These are phyloP conservation scores for Aphaenogaster floridana DNA, from an alignment of 1,140 invertebrate genomes.

Conservation along the genomic window DNA sequence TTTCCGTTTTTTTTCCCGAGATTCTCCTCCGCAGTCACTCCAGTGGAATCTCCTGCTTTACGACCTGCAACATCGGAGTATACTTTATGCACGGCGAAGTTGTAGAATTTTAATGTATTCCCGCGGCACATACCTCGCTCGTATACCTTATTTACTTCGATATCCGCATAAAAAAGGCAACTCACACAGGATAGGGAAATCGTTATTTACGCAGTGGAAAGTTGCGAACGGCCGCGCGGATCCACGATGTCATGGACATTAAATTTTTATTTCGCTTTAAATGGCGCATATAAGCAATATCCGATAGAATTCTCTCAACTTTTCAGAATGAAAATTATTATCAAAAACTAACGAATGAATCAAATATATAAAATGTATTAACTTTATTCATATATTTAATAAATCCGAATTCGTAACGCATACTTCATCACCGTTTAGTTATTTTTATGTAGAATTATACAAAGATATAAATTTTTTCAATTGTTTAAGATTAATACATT, in stretches of 20 bases:
- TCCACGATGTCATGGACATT: background rate
- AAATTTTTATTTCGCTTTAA: slow-evolving; percentile 33
- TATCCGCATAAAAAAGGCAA: slow-evolving; percentile 37
- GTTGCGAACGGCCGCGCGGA: slow-evolving; percentile 35
- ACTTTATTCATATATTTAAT: background rate
- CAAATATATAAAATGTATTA: background rate
- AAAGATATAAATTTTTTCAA: slow-evolving; percentile 10
- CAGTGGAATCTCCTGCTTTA: slow-evolving; percentile 84
- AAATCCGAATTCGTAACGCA: background rate
- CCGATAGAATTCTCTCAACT: background rate
- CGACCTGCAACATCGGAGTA: slow-evolving; percentile 80
- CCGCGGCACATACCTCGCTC: slow-evolving; percentile 21
- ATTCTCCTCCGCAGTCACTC: slow-evolving; percentile 73
- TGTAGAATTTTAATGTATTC: slow-evolving; percentile 57
- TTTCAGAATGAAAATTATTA: background rate
- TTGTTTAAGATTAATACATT: background rate
- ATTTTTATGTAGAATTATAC: background rate
- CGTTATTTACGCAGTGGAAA: slow-evolving; percentile 47
- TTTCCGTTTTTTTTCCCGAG: slow-evolving; percentile 33
- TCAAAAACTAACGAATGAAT: background rate
- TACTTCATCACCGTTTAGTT: background rate
- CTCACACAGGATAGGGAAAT: slow-evolving; percentile 29
- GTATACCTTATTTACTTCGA: slow-evolving; percentile 51
- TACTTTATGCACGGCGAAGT: slow-evolving; percentile 48
- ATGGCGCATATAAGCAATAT: background rate